Conservation (phyloP, 1,140 invertebrate genomes). For the Arion vulgaris region DNA sequence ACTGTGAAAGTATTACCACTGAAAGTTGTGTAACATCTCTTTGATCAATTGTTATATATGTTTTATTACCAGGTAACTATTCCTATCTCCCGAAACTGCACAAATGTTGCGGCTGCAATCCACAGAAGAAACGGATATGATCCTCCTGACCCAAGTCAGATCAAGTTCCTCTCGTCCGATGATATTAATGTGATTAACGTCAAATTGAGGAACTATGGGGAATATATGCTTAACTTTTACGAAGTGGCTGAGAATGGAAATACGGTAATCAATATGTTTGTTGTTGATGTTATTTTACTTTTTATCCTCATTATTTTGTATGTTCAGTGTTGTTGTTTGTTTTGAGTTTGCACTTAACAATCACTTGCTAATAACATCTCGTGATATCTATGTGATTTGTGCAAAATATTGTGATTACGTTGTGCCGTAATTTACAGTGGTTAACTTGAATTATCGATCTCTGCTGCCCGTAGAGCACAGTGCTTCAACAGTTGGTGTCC, state of each 20-base stretch:
- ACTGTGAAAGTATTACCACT: no score
- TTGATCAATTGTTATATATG: neutral
- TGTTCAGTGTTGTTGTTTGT: no score
- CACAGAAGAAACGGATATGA: slow-evolving; percentile 61
- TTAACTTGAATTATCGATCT: no score
- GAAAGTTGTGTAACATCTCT: neutral
- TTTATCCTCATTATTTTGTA: no score
- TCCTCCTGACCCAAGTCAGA: slow-evolving; percentile 46
- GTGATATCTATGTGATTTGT: no score
- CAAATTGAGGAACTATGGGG: slow-evolving; percentile 61
- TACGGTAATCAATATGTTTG: slow-evolving; percentile 7
- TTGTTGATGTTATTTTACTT: neutral
- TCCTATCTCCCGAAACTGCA: slow-evolving; percentile 53
- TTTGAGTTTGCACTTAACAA: no score
- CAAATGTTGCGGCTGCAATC: slow-evolving; percentile 54
- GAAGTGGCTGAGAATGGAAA: slow-evolving; percentile 50
- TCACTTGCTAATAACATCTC: no score
- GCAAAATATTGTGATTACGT: no score
- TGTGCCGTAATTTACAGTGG: no score
- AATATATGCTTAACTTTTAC: slow-evolving; percentile 67
- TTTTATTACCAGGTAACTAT: slow-evolving; percentile 47
- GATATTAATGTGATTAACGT: slow-evolving; percentile 55
- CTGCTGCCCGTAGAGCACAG: no score
- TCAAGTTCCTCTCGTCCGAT: slow-evolving; percentile 57
- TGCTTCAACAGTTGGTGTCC: no score